These are phyloP conservation scores for Neoarius graeffei DNA, from an alignment of 2,113 vertebrate genomes.

Conservation along the genomic window DNA sequence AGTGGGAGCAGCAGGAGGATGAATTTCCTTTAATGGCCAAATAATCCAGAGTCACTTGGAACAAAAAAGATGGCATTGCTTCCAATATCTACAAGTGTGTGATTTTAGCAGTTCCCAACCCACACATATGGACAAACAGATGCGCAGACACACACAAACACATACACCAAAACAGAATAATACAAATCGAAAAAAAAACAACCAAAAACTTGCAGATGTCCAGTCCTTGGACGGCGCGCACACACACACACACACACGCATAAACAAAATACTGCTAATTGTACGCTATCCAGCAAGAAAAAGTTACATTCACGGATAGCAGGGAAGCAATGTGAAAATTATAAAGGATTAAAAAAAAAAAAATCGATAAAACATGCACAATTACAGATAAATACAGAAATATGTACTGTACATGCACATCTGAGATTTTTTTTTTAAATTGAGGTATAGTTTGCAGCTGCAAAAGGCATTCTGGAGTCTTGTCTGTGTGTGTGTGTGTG, in stretches of 20 bases:
- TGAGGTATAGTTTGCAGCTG: constrained; percentile 39
- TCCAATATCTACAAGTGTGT: constrained; percentile 5
- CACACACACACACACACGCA: constrained; percentile 10
- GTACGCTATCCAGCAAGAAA: neutral
- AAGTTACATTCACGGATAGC: neutral
- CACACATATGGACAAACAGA: constrained; percentile 38
- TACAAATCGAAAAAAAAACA: neutral
- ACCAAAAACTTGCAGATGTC: constrained; percentile 34
- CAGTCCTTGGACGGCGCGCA: neutral
- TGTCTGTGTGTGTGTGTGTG: neutral
- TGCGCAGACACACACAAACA: constrained; percentile 22
- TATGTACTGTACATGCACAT: neutral
- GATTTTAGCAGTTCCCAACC: constrained; percentile 9
- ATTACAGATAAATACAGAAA: neutral
- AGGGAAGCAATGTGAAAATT: neutral
- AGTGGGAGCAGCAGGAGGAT: constrained; percentile 9
- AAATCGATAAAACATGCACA: neutral
- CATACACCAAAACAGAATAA: constrained; percentile 10
- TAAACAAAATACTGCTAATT: constrained; percentile 17
- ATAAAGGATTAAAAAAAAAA: neutral
- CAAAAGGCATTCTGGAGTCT: constrained; percentile 1
- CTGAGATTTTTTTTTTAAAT: neutral
- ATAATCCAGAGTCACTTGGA: neutral
- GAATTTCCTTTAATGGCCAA: neutral
- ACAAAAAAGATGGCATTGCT: constrained; percentile 39